Base-by-base conservation (phyloP, 2,797 vertebrate species). In the Platyrinchus mystaceus region DNA sequence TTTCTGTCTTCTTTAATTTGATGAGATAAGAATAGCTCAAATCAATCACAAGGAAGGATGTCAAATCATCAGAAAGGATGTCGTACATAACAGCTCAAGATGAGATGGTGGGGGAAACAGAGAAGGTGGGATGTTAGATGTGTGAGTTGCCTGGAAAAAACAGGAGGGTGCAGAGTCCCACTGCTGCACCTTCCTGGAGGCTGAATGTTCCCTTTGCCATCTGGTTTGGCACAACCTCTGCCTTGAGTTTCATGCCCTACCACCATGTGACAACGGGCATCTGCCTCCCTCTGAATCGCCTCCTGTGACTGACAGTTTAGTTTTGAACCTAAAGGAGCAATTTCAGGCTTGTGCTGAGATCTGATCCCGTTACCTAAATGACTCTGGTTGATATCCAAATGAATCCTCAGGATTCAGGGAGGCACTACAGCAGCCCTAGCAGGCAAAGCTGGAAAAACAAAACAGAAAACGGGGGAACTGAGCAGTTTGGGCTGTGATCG, bases 1-100 rank as follows among this genome's bases (percentile, higher is more conserved):
- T 77, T 95, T 89, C 71, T 92, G 66, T 37, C 87, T 94, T 88
- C 73, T 84, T 84, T 84, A 91, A 73, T 83, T 80, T 84, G 59
- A 90, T 93, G 56, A 83, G 84, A 59, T 55, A 87, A 94, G 91
- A 96, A 96, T 86, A 94, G 80, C 80, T 93, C 58, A 14, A 86
- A 84, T 96, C 96, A 91, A 55, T 96, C 84, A 94, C 37, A 58
- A 41, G 71, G 68, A 91, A 89, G 49, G 46, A 71, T 93, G 91
- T 89, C 95, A 89, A 78, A 46, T 41, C 71, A 87, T 58, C 73
- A 66, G 71, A 64, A 89, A 78, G 41, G 46, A 56, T 94, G 93
- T 87, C 95, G 77, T 75, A 41, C 20, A 39, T 10, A 26, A 90
- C 84, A 90, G 81, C 84, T 79, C 74, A 82, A 83, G 77, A 85